Conservation (phyloP, 2,797 vertebrate genomes). For the Sarcophilus harrisii region DNA sequence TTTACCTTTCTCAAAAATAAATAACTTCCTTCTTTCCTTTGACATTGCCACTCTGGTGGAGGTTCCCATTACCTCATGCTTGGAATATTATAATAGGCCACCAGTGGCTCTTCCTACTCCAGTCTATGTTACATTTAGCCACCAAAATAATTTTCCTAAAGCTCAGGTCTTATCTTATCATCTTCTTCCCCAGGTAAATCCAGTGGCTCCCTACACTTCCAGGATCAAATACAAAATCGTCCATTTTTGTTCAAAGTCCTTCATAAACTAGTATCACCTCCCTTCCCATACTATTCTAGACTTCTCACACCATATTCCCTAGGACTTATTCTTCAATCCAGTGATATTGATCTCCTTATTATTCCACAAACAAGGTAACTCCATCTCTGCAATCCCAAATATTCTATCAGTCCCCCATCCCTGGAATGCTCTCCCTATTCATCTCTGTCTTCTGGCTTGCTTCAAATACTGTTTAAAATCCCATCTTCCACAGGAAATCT, state of each 20-base stretch:
- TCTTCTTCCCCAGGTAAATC: not conserved
- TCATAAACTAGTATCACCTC: no score
- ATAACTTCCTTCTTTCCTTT: not conserved
- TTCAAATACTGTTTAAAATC: not conserved
- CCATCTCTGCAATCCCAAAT: no score
- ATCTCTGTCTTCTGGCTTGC: not conserved
- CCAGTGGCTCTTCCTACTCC: not conserved
- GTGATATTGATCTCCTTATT: no score
- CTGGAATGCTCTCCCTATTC: not conserved
- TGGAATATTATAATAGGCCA: not conserved
- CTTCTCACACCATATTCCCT: no score
- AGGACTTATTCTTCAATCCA: no score
- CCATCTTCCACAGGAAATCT: not conserved
- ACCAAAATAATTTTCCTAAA: not conserved
- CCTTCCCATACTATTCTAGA: no score
- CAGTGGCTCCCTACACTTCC: not conserved
- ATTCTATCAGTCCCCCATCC: not conserved
- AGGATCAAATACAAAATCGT: not conserved
- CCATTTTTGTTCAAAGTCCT: no score
- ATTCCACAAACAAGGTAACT: no score
- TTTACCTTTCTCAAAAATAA: not conserved
- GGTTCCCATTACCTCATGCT: not conserved
- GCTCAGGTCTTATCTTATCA: not conserved
- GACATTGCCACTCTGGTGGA: not conserved
- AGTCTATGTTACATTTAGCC: not conserved